Percentiles rank a stretch among this genome's conserved stretches.
These are phyloP conservation scores for Rhingia rostrata DNA, from an alignment of 2,888 invertebrate genomes.

Conservation along the genomic window DNA sequence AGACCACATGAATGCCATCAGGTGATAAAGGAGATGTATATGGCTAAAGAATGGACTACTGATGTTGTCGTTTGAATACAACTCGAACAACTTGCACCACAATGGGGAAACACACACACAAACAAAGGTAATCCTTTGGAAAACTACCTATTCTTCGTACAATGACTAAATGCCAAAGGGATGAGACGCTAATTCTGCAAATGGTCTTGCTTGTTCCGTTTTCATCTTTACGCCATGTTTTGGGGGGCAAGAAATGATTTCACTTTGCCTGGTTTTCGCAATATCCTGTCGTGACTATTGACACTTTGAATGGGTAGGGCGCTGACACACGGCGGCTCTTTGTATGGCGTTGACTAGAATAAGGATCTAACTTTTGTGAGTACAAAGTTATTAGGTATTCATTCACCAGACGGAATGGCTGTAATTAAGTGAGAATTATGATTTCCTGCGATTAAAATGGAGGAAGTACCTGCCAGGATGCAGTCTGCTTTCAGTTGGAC, in stretches of 20 bases:
- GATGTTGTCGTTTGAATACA: conserved; percentile 26
- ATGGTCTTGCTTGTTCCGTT: conserved; percentile 29
- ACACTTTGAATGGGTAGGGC: conserved; percentile 45
- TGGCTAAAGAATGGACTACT: conserved; percentile 55
- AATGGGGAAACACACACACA: conserved; percentile 39
- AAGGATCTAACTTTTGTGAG: conserved; percentile 49
- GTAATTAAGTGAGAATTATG: conserved; percentile 73
- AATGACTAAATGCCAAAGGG: conserved; percentile 19
- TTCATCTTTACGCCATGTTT: conserved; percentile 1
- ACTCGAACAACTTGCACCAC: conserved; percentile 12
- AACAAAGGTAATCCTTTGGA: conserved; percentile 39
- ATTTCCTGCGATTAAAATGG: conserved; percentile 51
- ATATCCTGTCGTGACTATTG: conserved; percentile 71
- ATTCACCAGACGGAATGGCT: conserved; percentile 54
- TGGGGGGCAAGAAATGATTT: conserved; percentile 41
- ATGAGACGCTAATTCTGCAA: conserved; percentile 69
- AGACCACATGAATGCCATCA: conserved; percentile 68
- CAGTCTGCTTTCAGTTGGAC: conserved; percentile 9
- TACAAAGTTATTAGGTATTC: conserved; percentile 58
- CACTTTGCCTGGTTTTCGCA: conserved; percentile 52
- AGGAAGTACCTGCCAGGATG: conserved; percentile 42
- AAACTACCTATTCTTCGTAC: background rate
- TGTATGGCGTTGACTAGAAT: background rate
- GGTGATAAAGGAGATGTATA: conserved; percentile 60
- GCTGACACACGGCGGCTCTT: conserved; percentile 15